phyloP scores from a whole-genome alignment of 2,797 vertebrate species.

The Hipposideros larvatus region DNA sequence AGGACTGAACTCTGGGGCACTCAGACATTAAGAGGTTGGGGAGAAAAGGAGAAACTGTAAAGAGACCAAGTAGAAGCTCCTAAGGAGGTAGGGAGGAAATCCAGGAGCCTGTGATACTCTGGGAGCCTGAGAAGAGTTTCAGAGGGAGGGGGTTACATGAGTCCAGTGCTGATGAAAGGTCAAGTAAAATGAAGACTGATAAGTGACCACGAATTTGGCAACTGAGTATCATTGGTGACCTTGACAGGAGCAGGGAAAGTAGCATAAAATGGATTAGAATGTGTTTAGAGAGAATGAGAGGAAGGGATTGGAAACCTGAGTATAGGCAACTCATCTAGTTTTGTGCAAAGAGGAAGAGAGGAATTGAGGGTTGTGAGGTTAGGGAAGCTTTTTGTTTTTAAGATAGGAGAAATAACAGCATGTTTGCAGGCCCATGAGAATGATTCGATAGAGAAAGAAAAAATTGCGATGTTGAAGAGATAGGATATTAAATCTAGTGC shows the following conservation, averaged over 20 bases:
- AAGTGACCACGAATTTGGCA: background rate
- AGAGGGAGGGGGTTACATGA: background rate
- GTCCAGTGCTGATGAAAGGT: background rate
- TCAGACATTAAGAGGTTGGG: background rate
- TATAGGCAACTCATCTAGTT: slow-evolving; percentile 10
- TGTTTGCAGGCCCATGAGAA: background rate
- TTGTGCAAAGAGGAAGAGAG: slow-evolving; percentile 22
- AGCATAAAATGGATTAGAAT: background rate
- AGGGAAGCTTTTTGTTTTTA: background rate
- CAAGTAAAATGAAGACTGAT: background rate
- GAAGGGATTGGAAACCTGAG: background rate
- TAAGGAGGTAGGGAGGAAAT: background rate
- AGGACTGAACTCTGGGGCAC: background rate
- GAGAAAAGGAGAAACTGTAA: background rate
- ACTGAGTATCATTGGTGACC: background rate
- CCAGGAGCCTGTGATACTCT: background rate
- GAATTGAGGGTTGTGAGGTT: background rate
- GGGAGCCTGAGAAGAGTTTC: background rate
- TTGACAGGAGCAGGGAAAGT: background rate
- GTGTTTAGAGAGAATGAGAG: background rate
- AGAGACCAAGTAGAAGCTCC: background rate
- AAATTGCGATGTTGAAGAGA: background rate
- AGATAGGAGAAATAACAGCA: background rate
- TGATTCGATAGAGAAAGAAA: slow-evolving; percentile 32
- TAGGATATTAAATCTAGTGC: background rate